Conservation (phyloP, 2,888 invertebrate species). For the Tridacna crocea region DNA sequence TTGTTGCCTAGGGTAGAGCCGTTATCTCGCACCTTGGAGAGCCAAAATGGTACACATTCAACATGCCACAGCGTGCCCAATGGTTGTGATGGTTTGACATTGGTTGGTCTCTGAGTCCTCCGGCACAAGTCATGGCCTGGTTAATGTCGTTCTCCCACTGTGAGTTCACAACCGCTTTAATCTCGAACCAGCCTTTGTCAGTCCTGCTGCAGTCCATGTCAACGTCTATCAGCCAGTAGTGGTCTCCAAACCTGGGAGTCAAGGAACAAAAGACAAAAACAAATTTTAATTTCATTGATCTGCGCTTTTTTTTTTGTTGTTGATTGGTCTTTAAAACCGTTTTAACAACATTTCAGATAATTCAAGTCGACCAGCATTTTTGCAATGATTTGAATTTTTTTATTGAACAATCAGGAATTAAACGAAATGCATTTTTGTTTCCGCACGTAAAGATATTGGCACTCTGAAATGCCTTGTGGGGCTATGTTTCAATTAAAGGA, state of each 20-base stretch:
- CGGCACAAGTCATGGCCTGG: slow-evolving; percentile 71
- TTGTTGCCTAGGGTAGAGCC: slow-evolving; percentile 15
- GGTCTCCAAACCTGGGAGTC: slow-evolving; percentile 80
- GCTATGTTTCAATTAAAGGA: too few relatives aligned
- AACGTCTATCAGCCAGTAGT: slow-evolving; percentile 84
- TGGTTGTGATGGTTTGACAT: slow-evolving; percentile 79
- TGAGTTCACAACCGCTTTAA: slow-evolving; percentile 81
- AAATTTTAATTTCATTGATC: too few relatives aligned
- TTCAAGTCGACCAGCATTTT: too few relatives aligned
- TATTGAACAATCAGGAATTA: too few relatives aligned
- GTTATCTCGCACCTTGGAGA: slow-evolving; percentile 68
- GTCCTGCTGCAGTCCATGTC: slow-evolving; percentile 84
- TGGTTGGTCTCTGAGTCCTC: slow-evolving; percentile 70
- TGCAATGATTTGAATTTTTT: too few relatives aligned
- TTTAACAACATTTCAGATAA: too few relatives aligned
- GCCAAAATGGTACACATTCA: slow-evolving; percentile 83
- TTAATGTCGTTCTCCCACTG: slow-evolving; percentile 83
- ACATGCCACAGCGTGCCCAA: slow-evolving; percentile 83
- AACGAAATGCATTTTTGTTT: too few relatives aligned
- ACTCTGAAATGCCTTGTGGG: too few relatives aligned
- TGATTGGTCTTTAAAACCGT: too few relatives aligned
- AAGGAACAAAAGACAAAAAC: not conserved
- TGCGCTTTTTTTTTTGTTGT: too few relatives aligned
- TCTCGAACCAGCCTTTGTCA: slow-evolving; percentile 84
- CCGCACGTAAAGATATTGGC: too few relatives aligned